These are phyloP conservation scores for Scomber colias DNA, from an alignment of 2,113 vertebrate genomes.

Conservation along the genomic window DNA sequence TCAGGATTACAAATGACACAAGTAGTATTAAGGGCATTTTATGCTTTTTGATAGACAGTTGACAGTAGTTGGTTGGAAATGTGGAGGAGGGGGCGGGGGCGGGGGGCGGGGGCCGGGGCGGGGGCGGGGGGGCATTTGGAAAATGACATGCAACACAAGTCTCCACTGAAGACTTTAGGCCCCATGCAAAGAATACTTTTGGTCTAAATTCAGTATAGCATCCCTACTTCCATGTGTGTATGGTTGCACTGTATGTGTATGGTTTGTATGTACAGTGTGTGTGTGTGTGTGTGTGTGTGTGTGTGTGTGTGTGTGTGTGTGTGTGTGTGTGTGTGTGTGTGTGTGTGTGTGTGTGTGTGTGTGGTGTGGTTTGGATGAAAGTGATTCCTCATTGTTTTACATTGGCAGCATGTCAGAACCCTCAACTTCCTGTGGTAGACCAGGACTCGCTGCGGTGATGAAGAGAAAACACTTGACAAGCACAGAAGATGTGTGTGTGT, in stretches of 20 bases:
- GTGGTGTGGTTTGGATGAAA: constrained; percentile 33
- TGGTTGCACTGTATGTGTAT: not conserved
- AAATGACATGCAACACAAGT: too few relatives aligned
- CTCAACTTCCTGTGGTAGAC: constrained; percentile 54
- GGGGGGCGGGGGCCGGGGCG: too few relatives aligned
- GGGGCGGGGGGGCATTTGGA: too few relatives aligned
- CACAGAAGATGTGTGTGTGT: not conserved
- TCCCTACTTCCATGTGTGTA: not conserved
- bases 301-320: not conserved
- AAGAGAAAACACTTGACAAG: constrained; percentile 36
- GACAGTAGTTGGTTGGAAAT: too few relatives aligned
- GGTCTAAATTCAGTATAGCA: not conserved
- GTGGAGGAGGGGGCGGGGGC: too few relatives aligned
- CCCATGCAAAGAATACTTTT: not conserved
- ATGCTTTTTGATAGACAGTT: too few relatives aligned
- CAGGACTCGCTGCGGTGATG: constrained; percentile 4
- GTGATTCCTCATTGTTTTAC: constrained; percentile 49
- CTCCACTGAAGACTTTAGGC: too few relatives aligned
- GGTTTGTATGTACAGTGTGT: not conserved
- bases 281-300: constrained; percentile 7
- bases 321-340: not conserved
- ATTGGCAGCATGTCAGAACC: constrained; percentile 50
- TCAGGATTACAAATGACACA: too few relatives aligned
- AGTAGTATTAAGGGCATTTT: too few relatives aligned
- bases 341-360: not conserved